Base-by-base conservation (phyloP, 2,888 invertebrate species). In the Drosophila robusta region DNA sequence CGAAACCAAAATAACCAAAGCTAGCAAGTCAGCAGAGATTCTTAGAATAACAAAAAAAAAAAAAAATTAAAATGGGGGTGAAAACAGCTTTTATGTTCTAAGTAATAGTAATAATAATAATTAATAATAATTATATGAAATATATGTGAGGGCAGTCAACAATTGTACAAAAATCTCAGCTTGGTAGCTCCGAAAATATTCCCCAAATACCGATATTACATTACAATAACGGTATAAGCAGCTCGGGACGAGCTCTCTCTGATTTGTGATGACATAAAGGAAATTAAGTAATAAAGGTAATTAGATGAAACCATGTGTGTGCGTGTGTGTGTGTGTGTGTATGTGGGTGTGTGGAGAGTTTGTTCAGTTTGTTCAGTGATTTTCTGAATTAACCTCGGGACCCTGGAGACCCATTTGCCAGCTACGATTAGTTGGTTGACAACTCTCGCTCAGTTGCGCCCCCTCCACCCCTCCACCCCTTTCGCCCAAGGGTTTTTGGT, bases 381-480 rank as follows among this genome's bases (percentile, higher is more conserved):
- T 81, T 78, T 75, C 78, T 71, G 81, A 85, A 85, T 85, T 85
- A 81, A 69, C 68, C 69, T 61, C 44, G 34, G 42, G 44, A 44
- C 62, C 57, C 65, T 29, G 36, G 55, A 58, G 67, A 62, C 55
- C 65, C 57, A 58, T 73, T 68, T 61, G 41, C 36, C 56, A 65
- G 61, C 29, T 57, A 36, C 66, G 60, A 73, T 65, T 52, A 63
- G 54, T 60, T 52, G 32, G 42, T 45, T 47, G 64, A 75, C 45
- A 67, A 67, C 58, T 57, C 29, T 16, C 29, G 39, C 34, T 32
- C 12, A 34, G 34, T 34, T 34, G 34, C 3, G 16, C 6, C 36
- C 11, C 2, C 32, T 34, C 12, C 12, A 18, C 18, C 18, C 18
- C 18, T 18, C 34, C 14, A 1, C 8, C 38, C 6, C 14, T 1